Base-by-base conservation (phyloP, 2,888 invertebrate species). In the Ophioninae sp. region DNA sequence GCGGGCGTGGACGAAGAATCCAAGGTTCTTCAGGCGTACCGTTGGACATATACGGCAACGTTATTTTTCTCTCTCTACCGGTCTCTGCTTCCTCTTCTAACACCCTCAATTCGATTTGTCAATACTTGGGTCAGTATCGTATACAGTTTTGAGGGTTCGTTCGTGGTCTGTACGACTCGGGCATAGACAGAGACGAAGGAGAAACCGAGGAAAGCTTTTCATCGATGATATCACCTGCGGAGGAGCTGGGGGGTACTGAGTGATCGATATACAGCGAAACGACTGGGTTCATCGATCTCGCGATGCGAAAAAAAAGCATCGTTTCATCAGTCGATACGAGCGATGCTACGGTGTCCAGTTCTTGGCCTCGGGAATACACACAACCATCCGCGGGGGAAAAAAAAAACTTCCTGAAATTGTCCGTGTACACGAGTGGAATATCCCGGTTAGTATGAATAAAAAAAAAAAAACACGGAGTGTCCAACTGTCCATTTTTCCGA, bases 261-360 rank as follows among this genome's bases (percentile, higher is more conserved):
- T 88, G 89, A 89, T 86, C 87, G 89, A 90, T 90, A 79, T 17
- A 87, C 84, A 87, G 80, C 87, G 87, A 87, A 30, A 90, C 88
- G 88, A 87, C 90, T 89, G 88, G 89, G 88, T 90, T 81, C 88
- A 90, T 90, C 90, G 90, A 90, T 90, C 79, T 65, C 88, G 30
- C 30, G 85, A 84, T 58, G 59, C 64, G 76, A 79, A 68, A 79
- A 79, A 30, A 30, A 30, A 79, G 68, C 79, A 79, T 82, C 72
- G 68, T 75, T 79, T 76, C 69, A 78, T 83, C 68, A 65, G 59
- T 63, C 20, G 79, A 87, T 87, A 87, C 87, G 85, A 83, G 85
- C 22, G 58, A 63, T 56, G 51, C 65, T 39, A 71, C 67, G 41
- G 41, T 51, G 71, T 61, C 58, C 13, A 17, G 58, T 65, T 75